A percentile compares a stretch with the other conserved stretches of the same genome.
Evolutionary conservation across 2,113 vertebrate species (phyloP).

Genomic region (Globicephala melas): DNA sequence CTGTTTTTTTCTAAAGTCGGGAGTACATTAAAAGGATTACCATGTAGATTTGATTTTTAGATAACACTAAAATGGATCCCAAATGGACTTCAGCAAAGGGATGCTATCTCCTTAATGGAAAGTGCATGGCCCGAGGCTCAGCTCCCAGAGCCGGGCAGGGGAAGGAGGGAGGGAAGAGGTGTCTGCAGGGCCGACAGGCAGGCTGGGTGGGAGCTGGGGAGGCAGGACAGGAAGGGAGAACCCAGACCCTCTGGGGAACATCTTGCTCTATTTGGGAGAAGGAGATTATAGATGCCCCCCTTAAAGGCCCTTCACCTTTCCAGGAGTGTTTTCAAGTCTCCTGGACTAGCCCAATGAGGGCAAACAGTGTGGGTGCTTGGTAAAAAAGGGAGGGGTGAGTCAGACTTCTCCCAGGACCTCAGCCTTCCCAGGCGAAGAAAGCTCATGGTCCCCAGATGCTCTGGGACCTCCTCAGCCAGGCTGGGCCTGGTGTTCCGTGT

Average conservation of each 20-base stretch:
- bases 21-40: constrained; percentile 93
- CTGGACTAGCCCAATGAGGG: not conserved
- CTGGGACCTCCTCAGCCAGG: not conserved
- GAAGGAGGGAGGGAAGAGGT: not conserved
- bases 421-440: not conserved
- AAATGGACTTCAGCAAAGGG: constrained; percentile 93
- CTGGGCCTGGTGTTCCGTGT: not conserved
- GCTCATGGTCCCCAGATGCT: too few species aligned
- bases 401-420: not conserved
- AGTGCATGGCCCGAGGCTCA: constrained; percentile 92
- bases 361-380: too few species aligned
- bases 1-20: constrained; percentile 86
- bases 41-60: constrained; percentile 93
- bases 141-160: constrained; percentile 68
- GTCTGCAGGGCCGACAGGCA: constrained; percentile 33
- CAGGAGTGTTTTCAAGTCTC: not conserved
- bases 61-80: constrained; percentile 94
- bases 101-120: constrained; percentile 97
- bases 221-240: not conserved
- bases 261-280: not conserved
- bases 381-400: not conserved
- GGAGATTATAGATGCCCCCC: not conserved
- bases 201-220: not conserved
- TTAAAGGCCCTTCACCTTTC: not conserved
- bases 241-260: not conserved